Evolutionary conservation across 2,888 invertebrate species (phyloP).

Genomic region (Lithophane socia): DNA sequence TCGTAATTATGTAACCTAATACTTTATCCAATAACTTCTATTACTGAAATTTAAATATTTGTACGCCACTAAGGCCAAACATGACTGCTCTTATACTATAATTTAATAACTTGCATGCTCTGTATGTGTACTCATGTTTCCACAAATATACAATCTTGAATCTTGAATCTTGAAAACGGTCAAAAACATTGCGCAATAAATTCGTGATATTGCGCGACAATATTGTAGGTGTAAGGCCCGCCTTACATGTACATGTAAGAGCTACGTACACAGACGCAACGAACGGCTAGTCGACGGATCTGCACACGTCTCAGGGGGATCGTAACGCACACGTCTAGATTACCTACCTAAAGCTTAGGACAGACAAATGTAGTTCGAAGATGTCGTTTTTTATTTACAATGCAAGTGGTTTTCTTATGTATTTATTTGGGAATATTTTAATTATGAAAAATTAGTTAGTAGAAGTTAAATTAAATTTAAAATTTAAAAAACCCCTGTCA

Average conservation of each 20-base stretch:
- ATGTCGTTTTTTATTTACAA: constrained; percentile 23
- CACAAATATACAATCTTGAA: too few species aligned
- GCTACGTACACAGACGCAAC: constrained; percentile 22
- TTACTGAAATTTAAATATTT: too few species aligned
- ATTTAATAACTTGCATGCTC: too few species aligned
- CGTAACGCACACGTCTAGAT: constrained; percentile 71
- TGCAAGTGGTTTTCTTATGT: neutral
- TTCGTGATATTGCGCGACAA: neutral
- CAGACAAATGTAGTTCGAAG: constrained; percentile 30
- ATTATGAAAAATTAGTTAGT: neutral
- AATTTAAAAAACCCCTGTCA: too few species aligned
- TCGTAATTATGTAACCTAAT: too few species aligned
- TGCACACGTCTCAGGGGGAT: constrained; percentile 61
- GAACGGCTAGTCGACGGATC: constrained; percentile 39
- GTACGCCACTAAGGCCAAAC: too few species aligned
- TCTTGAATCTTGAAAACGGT: too few species aligned
- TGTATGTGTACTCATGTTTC: too few species aligned
- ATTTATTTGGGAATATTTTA: neutral
- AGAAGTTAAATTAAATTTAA: too few species aligned
- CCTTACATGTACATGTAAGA: constrained; percentile 1
- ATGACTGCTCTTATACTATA: too few species aligned
- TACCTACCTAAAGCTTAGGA: constrained; percentile 63
- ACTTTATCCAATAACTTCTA: too few species aligned
- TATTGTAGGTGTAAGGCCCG: neutral
- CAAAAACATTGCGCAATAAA: neutral